phyloP scores from a whole-genome alignment of 2,113 vertebrate species.

The Monopterus albus region DNA sequence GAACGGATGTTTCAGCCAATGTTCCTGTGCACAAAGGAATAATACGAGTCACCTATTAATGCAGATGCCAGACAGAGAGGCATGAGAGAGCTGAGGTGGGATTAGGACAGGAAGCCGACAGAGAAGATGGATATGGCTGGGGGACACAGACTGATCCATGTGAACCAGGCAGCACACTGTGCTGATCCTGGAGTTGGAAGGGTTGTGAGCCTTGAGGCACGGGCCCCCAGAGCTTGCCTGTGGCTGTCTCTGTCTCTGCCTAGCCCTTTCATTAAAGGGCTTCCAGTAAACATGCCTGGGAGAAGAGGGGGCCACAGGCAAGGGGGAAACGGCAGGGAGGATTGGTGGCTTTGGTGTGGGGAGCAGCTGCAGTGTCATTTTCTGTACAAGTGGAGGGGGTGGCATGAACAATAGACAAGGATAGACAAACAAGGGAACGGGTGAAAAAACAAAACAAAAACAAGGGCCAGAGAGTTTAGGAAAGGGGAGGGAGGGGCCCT shows the following conservation, averaged over 20 bases:
- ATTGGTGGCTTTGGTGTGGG: constrained; percentile 23
- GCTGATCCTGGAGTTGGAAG: constrained; percentile 76
- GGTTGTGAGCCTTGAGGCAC: constrained; percentile 67
- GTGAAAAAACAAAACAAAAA: constrained; percentile 33
- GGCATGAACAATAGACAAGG: no score
- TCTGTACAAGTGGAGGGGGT: constrained; percentile 71
- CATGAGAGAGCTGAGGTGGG: constrained; percentile 57
- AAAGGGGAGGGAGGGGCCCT: constrained; percentile 32
- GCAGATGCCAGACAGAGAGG: constrained; percentile 54
- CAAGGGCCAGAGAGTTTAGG: constrained; percentile 44
- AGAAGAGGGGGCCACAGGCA: constrained; percentile 55
- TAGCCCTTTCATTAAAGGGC: constrained; percentile 79
- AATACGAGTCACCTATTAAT: constrained; percentile 55
- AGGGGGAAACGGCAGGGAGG: constrained; percentile 3
- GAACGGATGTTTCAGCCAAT: constrained; percentile 27
- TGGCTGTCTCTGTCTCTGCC: constrained; percentile 75
- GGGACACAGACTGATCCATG: constrained; percentile 75
- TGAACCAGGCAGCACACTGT: constrained; percentile 73
- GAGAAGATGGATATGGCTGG: constrained; percentile 77
- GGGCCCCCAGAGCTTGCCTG: constrained; percentile 75
- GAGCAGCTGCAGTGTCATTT: constrained; percentile 70
- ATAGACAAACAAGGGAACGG: constrained; percentile 49
- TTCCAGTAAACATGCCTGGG: constrained; percentile 72
- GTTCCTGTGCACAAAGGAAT: constrained; percentile 26
- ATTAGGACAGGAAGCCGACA: constrained; percentile 69